Evolutionary conservation across 2,113 vertebrate genomes (phyloP).

Genomic region (Psilopsiagon aurifrons): DNA sequence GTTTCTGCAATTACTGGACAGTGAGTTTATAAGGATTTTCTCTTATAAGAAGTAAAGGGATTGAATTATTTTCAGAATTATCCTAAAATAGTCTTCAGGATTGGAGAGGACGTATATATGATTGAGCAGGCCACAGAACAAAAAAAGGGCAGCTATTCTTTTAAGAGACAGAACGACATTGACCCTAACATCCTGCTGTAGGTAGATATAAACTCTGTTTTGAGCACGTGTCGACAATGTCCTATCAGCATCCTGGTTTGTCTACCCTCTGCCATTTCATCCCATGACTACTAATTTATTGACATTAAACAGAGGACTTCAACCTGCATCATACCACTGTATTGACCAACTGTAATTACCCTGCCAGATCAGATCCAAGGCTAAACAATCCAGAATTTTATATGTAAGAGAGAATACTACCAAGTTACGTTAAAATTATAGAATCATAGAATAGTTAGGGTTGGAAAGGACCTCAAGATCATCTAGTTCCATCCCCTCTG

Average conservation of each 20-base stretch:
- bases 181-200: background rate
- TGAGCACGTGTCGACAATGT: rapidly evolving
- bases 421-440: background rate
- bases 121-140: background rate
- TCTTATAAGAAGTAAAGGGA: background rate
- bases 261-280: background rate
- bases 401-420: background rate
- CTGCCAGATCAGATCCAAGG: background rate
- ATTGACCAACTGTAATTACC: background rate
- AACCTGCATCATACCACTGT: background rate
- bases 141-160: background rate
- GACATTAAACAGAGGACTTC: background rate
- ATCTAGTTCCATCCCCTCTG: no score
- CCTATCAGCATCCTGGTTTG: background rate
- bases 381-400: background rate
- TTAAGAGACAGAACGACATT: background rate
- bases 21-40: background rate
- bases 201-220: background rate
- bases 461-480: no score
- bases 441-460: no score
- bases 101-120: background rate
- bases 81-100: background rate
- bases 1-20: background rate
- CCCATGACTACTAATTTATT: background rate
- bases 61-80: background rate